Conservation (phyloP, 2,113 vertebrate species). For the Furnarius figulus region DNA sequence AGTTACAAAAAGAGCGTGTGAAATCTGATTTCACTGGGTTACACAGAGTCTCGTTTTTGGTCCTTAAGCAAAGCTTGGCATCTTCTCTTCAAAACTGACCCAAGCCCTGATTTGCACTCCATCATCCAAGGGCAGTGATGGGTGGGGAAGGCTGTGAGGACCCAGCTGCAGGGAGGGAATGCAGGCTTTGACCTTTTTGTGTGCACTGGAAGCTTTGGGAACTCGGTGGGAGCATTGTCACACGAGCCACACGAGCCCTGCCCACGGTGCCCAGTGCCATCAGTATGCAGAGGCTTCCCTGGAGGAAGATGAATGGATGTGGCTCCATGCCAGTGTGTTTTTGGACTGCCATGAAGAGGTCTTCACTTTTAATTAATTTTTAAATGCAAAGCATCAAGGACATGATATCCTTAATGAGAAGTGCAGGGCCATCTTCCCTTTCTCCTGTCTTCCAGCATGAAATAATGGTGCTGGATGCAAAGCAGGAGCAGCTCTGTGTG, state of each 20-base stretch:
- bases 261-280: background rate
- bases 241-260: background rate
- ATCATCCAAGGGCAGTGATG: background rate
- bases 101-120: background rate
- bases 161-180: background rate
- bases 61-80: background rate
- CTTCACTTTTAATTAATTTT: conserved; percentile 26
- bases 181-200: background rate
- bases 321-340: background rate
- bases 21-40: background rate
- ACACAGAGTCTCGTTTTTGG: background rate
- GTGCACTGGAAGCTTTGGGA: background rate
- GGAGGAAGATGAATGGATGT: background rate
- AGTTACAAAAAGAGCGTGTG: background rate
- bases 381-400: background rate
- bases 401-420: background rate
- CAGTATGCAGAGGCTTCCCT: background rate
- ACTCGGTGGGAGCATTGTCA: background rate
- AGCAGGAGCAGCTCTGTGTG: background rate
- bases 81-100: background rate
- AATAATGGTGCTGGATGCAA: background rate
- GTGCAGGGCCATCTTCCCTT: background rate
- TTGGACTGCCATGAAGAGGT: background rate
- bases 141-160: background rate
- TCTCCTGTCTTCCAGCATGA: background rate